Base-by-base conservation (phyloP, 2,113 vertebrate species). In the Coryphaenoides rupestris region DNA sequence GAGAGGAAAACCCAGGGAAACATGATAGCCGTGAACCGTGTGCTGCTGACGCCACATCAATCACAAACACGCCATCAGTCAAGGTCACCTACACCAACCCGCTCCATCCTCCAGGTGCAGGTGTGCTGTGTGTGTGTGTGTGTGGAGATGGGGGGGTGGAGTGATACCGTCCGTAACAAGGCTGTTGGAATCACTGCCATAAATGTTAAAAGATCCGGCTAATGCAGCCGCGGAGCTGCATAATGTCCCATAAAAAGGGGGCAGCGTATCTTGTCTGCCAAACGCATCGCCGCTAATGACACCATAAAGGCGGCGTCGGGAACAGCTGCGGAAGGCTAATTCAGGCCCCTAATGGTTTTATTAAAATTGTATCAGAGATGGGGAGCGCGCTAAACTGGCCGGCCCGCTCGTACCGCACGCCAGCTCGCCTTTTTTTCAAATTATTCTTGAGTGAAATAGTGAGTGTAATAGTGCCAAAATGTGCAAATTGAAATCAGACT, bases 321-420 rank as follows among this genome's bases (percentile, higher is more conserved):
- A 77, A 72, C 82, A 82, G 74, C 83, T 86, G 82, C 80, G 75
- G 66, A 86, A n/a, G 73, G 65, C 80, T 85, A 75, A 87, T 86
- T 86, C 81, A 77, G 12, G 19, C 61, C 56, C n/a, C 47, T 78
- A 84, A 88, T 66, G 78, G 76, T 76, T 87, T 84, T 83, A 86
- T 84, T 86, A 85, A 88, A 88, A 83, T 80, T 61, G 68, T 79
- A 85, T 87, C 80, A 81, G 68, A 78, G 69, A 81, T 22, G 75
- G 80, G 77, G 69, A 73, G 78, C 73, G 70, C 80, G 85, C 86
- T 80, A 83, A 77, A 80, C 73, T 64, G 67, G 64, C 55, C 58
- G 33, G 9, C 33, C 33, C 33, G 9, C 33, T 40, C 33, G 2
- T 10, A 40, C 2, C 13, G 33, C 33, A 9, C 33, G 9, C 9